Evolutionary conservation across 2,797 vertebrate genomes (phyloP).

Genomic region (Notoglanidium macrostoma): DNA sequence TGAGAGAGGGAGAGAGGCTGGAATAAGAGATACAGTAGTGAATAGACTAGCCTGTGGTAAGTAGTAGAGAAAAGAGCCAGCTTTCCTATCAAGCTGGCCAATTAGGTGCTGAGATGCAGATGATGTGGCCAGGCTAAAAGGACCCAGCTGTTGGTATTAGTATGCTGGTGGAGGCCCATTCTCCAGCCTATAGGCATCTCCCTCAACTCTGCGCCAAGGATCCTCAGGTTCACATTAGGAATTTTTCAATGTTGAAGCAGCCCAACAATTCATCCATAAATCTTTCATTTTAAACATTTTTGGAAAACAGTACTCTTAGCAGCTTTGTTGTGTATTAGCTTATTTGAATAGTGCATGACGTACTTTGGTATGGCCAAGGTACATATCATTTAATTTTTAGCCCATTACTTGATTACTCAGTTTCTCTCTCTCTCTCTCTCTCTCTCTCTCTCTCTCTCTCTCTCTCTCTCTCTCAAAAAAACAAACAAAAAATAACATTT

Average conservation of each 20-base stretch:
- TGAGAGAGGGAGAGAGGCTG: background rate
- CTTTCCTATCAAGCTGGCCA: conserved; percentile 30
- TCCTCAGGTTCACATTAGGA: background rate
- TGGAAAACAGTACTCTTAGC: background rate
- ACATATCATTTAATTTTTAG: background rate
- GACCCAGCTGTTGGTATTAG: conserved; percentile 45
- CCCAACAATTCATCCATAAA: background rate
- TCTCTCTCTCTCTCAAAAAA: background rate
- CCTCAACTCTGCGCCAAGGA: background rate
- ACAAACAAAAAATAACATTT: background rate
- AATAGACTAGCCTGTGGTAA: conserved; percentile 43
- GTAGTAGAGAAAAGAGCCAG: conserved; percentile 30
- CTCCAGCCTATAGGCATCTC: conserved; percentile 16
- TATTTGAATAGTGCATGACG: background rate
- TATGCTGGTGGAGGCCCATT: conserved; percentile 32
- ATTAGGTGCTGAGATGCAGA: conserved; percentile 49
- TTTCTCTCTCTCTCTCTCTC: background rate
- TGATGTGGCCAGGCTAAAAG: conserved; percentile 41
- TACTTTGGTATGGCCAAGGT: background rate
- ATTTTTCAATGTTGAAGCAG: background rate
- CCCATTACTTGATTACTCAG: background rate
- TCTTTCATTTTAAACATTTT: background rate
- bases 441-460: background rate
- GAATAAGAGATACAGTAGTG: conserved; percentile 46
- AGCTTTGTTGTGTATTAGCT: background rate